These are phyloP conservation scores for Bombyx mandarina DNA, from an alignment of 1,140 invertebrate genomes.

Conservation along the genomic window DNA sequence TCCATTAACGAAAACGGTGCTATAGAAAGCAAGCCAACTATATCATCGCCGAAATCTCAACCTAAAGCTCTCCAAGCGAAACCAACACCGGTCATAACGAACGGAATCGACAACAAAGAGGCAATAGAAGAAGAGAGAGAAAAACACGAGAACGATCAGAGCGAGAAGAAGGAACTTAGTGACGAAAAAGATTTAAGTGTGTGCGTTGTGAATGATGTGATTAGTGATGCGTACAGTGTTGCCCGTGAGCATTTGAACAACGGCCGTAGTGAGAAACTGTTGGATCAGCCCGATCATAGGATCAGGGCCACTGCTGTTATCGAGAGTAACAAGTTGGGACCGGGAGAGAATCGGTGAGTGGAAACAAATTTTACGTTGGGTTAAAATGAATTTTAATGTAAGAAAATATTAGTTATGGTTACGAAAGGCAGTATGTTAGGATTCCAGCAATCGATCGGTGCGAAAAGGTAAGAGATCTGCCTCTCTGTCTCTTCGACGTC, in stretches of 20 bases:
- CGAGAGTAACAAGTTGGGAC: slow-evolving; percentile 71
- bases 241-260: slow-evolving; percentile 69
- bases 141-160: slow-evolving; percentile 46
- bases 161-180: slow-evolving; percentile 19
- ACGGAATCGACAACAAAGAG: slow-evolving; percentile 49
- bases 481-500: too few species aligned
- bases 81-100: slow-evolving; percentile 53
- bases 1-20: slow-evolving; percentile 78
- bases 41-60: slow-evolving; percentile 56
- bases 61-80: slow-evolving; percentile 51
- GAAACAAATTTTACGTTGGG: slow-evolving; percentile 1
- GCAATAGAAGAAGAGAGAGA: slow-evolving; percentile 30
- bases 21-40: slow-evolving; percentile 72
- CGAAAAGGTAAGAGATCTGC: too few species aligned
- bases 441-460: too few species aligned
- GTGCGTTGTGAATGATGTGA: slow-evolving; percentile 39
- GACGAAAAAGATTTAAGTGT: slow-evolving; percentile 42
- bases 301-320: slow-evolving; percentile 71
- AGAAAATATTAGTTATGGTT: too few species aligned
- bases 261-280: slow-evolving; percentile 81
- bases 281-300: slow-evolving; percentile 74
- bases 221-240: slow-evolving; percentile 52
- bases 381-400: too few species aligned
- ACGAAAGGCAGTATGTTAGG: too few species aligned
- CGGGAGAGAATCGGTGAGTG: slow-evolving; percentile 71